These are phyloP conservation scores for Brachypalpus laphriformis DNA, from an alignment of 2,888 invertebrate species.

Conservation along the genomic window DNA sequence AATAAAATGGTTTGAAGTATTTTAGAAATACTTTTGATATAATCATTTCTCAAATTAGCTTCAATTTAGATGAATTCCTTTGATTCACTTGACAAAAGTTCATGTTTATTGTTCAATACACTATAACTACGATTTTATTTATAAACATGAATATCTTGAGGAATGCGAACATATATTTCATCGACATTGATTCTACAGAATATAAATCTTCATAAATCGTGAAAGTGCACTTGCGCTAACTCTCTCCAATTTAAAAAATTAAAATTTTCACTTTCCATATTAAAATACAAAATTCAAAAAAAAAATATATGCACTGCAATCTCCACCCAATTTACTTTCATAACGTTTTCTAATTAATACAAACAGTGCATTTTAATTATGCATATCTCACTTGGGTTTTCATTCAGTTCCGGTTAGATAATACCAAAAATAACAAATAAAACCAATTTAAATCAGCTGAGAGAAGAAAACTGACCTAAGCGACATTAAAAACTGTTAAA, in stretches of 20 bases:
- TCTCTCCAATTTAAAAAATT: not conserved
- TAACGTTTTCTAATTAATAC: not conserved
- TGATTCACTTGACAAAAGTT: no score
- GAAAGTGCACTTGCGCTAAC: no score
- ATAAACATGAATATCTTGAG: no score
- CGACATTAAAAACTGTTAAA: not conserved
- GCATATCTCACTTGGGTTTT: not conserved
- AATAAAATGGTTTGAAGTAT: not conserved
- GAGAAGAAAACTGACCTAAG: not conserved
- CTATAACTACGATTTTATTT: no score
- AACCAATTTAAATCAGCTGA: not conserved
- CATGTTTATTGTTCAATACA: no score
- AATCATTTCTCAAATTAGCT: not conserved
- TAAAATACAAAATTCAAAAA: not conserved
- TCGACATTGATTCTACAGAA: no score
- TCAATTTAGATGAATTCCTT: not conserved
- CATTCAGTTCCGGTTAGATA: constrained; percentile 14
- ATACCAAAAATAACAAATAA: not conserved
- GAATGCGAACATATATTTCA: no score
- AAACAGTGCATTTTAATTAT: not conserved
- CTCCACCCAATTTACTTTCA: not conserved
- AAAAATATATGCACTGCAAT: not conserved
- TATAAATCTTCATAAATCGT: no score
- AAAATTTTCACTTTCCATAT: not conserved
- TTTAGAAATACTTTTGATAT: not conserved